Conservation (phyloP, 2,888 invertebrate genomes). For the Cloeon dipterum region DNA sequence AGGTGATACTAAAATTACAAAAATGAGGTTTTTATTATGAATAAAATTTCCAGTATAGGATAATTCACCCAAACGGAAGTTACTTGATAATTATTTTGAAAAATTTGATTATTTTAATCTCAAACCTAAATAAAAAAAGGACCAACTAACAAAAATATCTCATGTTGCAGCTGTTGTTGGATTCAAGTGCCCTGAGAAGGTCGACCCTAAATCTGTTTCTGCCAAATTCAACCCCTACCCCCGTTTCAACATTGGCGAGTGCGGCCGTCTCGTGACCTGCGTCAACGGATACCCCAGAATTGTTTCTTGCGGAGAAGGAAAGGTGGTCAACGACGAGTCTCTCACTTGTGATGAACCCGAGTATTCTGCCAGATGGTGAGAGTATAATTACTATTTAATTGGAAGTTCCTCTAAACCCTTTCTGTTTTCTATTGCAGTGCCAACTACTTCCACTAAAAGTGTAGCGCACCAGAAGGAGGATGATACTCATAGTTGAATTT, state of each 20-base stretch:
- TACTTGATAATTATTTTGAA: too few relatives aligned
- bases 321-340: constrained; percentile 62
- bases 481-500: too few relatives aligned
- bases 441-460: constrained; percentile 1
- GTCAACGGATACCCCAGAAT: constrained; percentile 75
- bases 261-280: constrained; percentile 70
- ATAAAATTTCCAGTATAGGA: too few relatives aligned
- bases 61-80: too few relatives aligned
- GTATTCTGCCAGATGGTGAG: constrained; percentile 12
- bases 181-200: constrained; percentile 74
- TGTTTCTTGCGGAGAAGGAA: constrained; percentile 68
- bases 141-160: constrained; percentile 3
- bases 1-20: too few relatives aligned
- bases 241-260: constrained; percentile 71
- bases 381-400: too few relatives aligned
- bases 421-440: neutral
- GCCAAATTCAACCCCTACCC: constrained; percentile 87
- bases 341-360: constrained; percentile 64
- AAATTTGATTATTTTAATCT: neutral
- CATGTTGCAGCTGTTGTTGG: constrained; percentile 52
- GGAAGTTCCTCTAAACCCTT: neutral
- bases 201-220: constrained; percentile 53
- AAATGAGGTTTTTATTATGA: too few relatives aligned
- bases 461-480: too few relatives aligned
- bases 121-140: constrained; percentile 2